Evolutionary conservation across 2,888 invertebrate genomes (phyloP), one percentile per base, ranked within the genome.

Genomic region (Drosophila cyrtoloma): DNA sequence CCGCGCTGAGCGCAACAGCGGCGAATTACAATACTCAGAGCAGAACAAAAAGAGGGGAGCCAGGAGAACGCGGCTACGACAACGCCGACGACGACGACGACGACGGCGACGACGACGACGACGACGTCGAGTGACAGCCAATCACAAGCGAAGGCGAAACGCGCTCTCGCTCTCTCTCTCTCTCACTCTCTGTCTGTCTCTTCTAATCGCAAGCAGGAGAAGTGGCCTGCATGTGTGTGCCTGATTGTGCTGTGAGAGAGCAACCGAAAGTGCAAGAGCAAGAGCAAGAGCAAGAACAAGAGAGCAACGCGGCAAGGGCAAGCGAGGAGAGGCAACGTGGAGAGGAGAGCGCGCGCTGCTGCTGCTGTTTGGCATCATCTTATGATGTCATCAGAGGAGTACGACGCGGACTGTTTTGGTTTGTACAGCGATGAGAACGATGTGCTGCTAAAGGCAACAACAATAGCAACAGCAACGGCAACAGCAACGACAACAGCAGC

Each of bases 311-410:
- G 50, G 44, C 33, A 53, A 37, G 26, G 56, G 61, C 26, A 56
- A 50, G 47, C 37, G 60, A 58, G 62, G 60, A 58, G 53, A 71
- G 75, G 82, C 82, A 82, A 80, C 77, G 84, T 78, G 81, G 82
- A 76, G 82, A 81, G 77, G 69, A 60, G 76, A 88, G 87, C 55
- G 82, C 82, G 82, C 75, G 83, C 80, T 79, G 83, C 86, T 86
- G 92, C 91, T 94, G 95, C 96, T 95, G 87, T 87, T 87, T 89
- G 96, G 95, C 93, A 92, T 96, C 93, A 92, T 96, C 97, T 95
- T 96, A 97, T 97, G 97, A 97, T 97, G 97, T 97, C 97, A 97
- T 97, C 97, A 96, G 97, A 97, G 96, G 97, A 97, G 97, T 97
- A 97, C 96, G 96, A 97, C 95, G 97, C 96, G 95, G 97, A 96